phyloP scores from a whole-genome alignment of 2,888 invertebrate species.

The Ethmia dodecea region DNA sequence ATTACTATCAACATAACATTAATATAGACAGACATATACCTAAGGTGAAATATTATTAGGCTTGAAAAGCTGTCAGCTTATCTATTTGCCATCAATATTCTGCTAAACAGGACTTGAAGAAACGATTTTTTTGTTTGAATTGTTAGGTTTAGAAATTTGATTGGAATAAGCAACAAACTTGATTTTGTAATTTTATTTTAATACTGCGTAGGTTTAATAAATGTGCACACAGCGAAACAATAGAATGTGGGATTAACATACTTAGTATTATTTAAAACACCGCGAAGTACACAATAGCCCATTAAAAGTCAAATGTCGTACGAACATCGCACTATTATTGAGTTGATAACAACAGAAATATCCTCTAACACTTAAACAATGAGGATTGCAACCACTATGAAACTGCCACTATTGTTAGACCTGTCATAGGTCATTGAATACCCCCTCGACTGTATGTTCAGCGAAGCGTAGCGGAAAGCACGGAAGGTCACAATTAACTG shows the following conservation, averaged over 20 bases:
- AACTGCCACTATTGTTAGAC: conserved; percentile 24
- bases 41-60: too few relatives aligned
- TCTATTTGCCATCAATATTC: too few relatives aligned
- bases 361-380: conserved; percentile 23
- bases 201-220: conserved; percentile 33
- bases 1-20: too few relatives aligned
- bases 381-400: conserved; percentile 23
- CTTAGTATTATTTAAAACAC: conserved; percentile 29
- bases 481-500: conserved; percentile 30
- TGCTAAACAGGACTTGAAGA: too few relatives aligned
- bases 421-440: conserved; percentile 26
- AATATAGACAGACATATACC: too few relatives aligned
- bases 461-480: conserved; percentile 24
- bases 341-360: conserved; percentile 21
- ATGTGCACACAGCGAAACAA: conserved; percentile 40
- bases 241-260: conserved; percentile 47
- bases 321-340: conserved; percentile 13
- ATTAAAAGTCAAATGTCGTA: conserved; percentile 26
- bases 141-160: too few relatives aligned
- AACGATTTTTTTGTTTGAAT: too few relatives aligned
- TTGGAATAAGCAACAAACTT: conserved; percentile 23
- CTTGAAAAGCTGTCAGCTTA: too few relatives aligned
- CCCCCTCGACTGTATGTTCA: conserved; percentile 21
- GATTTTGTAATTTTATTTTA: conserved; percentile 34
- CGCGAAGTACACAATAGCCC: conserved; percentile 31